Evolutionary conservation across 1,140 invertebrate species (phyloP).

Genomic region (Eueides isabella): DNA sequence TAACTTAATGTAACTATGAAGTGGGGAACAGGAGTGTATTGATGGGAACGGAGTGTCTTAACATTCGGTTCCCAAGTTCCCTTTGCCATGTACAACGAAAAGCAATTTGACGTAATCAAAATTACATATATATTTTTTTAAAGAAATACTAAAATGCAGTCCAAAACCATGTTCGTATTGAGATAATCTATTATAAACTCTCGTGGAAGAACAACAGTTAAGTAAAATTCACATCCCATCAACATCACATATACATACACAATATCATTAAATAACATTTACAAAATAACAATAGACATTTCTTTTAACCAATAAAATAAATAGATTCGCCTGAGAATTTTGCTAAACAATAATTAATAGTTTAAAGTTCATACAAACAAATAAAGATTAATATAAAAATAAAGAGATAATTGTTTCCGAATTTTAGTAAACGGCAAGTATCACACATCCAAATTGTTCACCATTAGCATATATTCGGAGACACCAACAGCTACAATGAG

Average conservation of each 20-base stretch:
- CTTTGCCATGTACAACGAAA: too few relatives aligned
- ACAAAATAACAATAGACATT: background rate
- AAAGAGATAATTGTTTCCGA: background rate
- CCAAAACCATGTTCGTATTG: background rate
- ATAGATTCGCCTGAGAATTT: background rate
- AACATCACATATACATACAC: background rate
- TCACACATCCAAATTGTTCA: slow-evolving; percentile 12
- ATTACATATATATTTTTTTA: too few relatives aligned
- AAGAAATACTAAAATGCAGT: too few relatives aligned
- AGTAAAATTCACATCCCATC: slow-evolving; percentile 2
- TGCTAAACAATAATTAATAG: background rate
- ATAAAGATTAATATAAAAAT: background rate
- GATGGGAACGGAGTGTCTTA: too few relatives aligned
- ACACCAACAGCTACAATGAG: slow-evolving; percentile 58
- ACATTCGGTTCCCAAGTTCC: too few relatives aligned
- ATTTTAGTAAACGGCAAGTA: background rate
- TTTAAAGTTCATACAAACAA: background rate
- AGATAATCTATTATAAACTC: slow-evolving; percentile 2
- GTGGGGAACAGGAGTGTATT: too few relatives aligned
- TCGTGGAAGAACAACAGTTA: slow-evolving; percentile 6
- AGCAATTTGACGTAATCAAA: too few relatives aligned
- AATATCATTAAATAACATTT: slow-evolving; percentile 6
- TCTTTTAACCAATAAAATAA: background rate
- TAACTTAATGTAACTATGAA: too few relatives aligned
- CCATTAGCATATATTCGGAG: slow-evolving; percentile 59